Conservation (phyloP, 2,113 vertebrate species). For the human (Homo sapiens) region DNA sequence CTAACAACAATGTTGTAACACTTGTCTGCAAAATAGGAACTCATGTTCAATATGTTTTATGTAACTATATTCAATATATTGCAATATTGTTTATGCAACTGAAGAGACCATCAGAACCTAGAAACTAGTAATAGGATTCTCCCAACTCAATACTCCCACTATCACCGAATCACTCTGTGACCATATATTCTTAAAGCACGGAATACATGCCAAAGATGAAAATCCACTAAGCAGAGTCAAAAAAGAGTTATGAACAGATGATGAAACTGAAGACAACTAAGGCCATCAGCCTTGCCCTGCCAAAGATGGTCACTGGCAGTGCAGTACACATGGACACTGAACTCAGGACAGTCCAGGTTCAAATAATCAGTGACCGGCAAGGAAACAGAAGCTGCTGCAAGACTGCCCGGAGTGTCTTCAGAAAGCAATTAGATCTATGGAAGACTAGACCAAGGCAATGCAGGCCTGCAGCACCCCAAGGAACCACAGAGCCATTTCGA, state of each 20-base stretch:
- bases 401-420: not conserved
- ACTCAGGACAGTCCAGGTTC: not conserved
- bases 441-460: not conserved
- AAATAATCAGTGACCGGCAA: not conserved
- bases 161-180: not conserved
- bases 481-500: not conserved
- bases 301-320: not conserved
- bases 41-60: not conserved
- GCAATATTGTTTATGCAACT: not conserved
- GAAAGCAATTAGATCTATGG: not conserved
- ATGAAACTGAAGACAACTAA: not conserved
- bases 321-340: not conserved
- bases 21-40: not conserved
- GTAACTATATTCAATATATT: not conserved
- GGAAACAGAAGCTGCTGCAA: not conserved
- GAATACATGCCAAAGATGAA: not conserved
- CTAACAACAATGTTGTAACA: not conserved
- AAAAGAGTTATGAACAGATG: not conserved
- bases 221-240: not conserved
- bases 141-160: not conserved
- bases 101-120: not conserved
- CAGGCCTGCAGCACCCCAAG: fast-evolving
- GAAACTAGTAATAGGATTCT: not conserved
- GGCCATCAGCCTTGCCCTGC: not conserved
- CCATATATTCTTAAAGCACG: not conserved